Evolutionary conservation across 2,113 vertebrate species (phyloP).

Genomic region (Hippocampus zosterae): DNA sequence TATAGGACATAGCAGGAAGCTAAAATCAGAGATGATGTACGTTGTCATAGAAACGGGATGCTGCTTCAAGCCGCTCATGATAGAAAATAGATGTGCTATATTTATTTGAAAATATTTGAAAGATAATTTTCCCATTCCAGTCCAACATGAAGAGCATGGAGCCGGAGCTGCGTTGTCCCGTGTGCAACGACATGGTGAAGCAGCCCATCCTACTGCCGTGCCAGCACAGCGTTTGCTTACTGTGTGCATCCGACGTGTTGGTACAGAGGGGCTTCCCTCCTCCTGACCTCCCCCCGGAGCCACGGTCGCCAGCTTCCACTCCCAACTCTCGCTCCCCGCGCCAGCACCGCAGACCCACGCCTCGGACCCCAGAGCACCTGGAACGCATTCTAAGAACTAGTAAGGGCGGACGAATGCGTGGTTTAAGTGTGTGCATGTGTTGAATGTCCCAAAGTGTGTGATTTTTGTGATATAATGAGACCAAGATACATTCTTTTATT

Average conservation of each 20-base stretch:
- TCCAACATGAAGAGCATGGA: constrained; percentile 98
- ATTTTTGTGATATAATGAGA: not conserved
- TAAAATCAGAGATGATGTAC: constrained; percentile 43
- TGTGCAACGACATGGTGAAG: constrained; percentile 94
- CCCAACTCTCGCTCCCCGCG: constrained; percentile 87
- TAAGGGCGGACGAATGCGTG: constrained; percentile 28
- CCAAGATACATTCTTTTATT: no score
- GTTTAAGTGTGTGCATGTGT: not conserved
- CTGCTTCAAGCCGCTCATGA: constrained; percentile 30
- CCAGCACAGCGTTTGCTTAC: constrained; percentile 87
- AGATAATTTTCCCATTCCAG: constrained; percentile 56
- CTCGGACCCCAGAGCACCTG: constrained; percentile 83
- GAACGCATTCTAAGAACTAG: constrained; percentile 88
- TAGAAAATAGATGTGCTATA: not conserved
- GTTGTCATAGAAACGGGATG: constrained; percentile 76
- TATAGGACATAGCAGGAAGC: constrained; percentile 7
- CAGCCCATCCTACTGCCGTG: constrained; percentile 92
- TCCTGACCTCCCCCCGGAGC: constrained; percentile 84
- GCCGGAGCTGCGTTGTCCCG: constrained; percentile 85
- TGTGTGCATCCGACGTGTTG: constrained; percentile 89
- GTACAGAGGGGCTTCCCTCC: constrained; percentile 86
- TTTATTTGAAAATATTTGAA: not conserved
- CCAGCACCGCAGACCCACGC: constrained; percentile 74
- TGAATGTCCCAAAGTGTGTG: not conserved
- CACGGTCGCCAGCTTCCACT: constrained; percentile 86